These are phyloP conservation scores for Phaenicophaeus curvirostris DNA, from an alignment of 2,797 vertebrate species.

Conservation along the genomic window DNA sequence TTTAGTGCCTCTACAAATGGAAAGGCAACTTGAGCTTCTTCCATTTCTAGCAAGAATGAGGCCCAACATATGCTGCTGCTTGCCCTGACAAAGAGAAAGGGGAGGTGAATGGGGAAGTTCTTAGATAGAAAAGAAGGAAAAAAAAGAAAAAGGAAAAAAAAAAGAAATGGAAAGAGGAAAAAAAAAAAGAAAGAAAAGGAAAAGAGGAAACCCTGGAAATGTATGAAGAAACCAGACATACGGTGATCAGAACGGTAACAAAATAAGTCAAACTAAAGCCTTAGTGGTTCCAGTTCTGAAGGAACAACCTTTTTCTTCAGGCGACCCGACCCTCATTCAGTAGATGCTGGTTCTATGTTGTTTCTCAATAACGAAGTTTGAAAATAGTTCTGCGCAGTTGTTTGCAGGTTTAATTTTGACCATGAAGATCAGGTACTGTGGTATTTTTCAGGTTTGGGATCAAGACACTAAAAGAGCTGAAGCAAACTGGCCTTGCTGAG, in stretches of 20 bases:
- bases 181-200: no score
- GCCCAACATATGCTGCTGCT: not conserved
- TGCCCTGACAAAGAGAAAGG: not conserved
- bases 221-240: not conserved
- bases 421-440: not conserved
- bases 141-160: not conserved
- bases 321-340: not conserved
- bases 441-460: not conserved
- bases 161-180: not conserved
- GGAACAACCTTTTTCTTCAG: not conserved
- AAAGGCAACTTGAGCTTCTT: not conserved
- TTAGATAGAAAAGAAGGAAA: not conserved
- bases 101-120: not conserved
- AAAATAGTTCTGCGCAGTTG: not conserved
- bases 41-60: not conserved
- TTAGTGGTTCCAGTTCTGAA: not conserved
- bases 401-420: not conserved
- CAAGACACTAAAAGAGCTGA: not conserved
- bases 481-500: not conserved
- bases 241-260: not conserved
- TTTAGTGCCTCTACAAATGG: not conserved
- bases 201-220: not conserved
- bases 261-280: not conserved
- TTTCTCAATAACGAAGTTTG: not conserved
- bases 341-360: not conserved